These are phyloP conservation scores for Drosophila planitibia DNA, from an alignment of 2,888 invertebrate species.

Conservation along the genomic window DNA sequence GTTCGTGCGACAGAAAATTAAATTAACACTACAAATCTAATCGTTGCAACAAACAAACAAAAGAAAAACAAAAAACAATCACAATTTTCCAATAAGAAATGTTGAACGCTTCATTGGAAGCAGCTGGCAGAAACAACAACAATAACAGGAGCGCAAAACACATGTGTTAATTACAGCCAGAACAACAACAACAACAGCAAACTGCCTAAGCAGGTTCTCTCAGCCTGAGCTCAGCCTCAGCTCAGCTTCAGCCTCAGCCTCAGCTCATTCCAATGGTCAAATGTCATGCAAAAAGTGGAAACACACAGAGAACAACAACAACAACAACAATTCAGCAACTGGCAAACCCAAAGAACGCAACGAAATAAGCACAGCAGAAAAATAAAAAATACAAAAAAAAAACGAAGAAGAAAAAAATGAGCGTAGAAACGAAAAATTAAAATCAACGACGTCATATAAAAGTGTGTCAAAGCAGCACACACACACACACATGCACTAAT, in stretches of 20 bases:
- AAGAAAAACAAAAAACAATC: slow-evolving; percentile 11
- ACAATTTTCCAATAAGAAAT: slow-evolving; percentile 45
- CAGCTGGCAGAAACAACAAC: slow-evolving; percentile 20
- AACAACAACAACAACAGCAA: slow-evolving; percentile 19
- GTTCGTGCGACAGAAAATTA: slow-evolving; percentile 45
- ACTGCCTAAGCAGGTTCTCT: slow-evolving; percentile 24
- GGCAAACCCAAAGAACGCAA: slow-evolving; percentile 39
- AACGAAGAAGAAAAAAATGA: slow-evolving; percentile 32
- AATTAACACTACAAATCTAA: slow-evolving; percentile 67
- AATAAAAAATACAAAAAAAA: slow-evolving; percentile 25
- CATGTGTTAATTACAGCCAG: slow-evolving; percentile 54
- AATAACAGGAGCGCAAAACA: slow-evolving; percentile 18
- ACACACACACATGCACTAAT: slow-evolving; percentile 21
- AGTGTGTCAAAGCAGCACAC: slow-evolving; percentile 81
- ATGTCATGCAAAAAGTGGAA: slow-evolving; percentile 63
- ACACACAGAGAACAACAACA: slow-evolving; percentile 15
- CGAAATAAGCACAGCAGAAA: slow-evolving; percentile 34
- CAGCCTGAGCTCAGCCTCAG: slow-evolving; percentile 29
- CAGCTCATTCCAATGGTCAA: slow-evolving; percentile 68
- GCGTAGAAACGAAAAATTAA: slow-evolving; percentile 67
- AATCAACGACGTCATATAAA: slow-evolving; percentile 83
- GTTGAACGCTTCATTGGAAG: slow-evolving; percentile 30
- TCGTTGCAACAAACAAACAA: slow-evolving; percentile 19
- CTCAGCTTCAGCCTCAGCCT: slow-evolving; percentile 16
- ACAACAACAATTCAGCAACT: slow-evolving; percentile 23